These are phyloP conservation scores for Arrhopalites spinosus DNA, from an alignment of 2,888 invertebrate species.

Conservation along the genomic window DNA sequence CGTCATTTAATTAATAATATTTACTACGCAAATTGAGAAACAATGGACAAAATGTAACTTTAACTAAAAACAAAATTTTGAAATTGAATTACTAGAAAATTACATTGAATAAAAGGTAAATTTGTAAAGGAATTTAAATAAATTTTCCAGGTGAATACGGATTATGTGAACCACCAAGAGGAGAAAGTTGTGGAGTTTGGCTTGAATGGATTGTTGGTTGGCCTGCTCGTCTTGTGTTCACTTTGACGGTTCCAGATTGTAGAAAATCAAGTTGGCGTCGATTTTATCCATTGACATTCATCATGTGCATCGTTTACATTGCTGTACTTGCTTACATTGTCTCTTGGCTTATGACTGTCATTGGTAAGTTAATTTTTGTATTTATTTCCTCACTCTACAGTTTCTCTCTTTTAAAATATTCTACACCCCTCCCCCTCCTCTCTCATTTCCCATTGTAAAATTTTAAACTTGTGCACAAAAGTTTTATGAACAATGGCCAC, in stretches of 20 bases:
- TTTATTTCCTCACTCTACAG: too few relatives aligned
- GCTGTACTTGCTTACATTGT: constrained; percentile 79
- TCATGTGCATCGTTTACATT: constrained; percentile 83
- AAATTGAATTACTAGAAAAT: too few relatives aligned
- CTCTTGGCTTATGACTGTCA: constrained; percentile 81
- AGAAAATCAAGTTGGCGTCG: constrained; percentile 62
- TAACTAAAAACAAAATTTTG: too few relatives aligned
- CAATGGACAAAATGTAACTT: too few relatives aligned
- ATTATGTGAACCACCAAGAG: constrained; percentile 49
- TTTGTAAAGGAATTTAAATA: too few relatives aligned
- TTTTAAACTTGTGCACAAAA: too few relatives aligned
- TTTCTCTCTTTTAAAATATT: background rate
- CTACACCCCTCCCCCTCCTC: background rate
- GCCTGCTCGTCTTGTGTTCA: constrained; percentile 74
- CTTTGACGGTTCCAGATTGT: constrained; percentile 78
- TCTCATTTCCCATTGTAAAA: background rate
- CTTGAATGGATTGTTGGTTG: constrained; percentile 72
- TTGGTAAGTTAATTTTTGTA: constrained; percentile 67
- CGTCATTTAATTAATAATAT: too few relatives aligned
- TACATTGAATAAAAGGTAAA: too few relatives aligned
- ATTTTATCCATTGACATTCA: constrained; percentile 72
- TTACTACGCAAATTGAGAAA: too few relatives aligned
- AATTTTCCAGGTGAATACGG: constrained; percentile 51
- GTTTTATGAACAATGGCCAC: too few relatives aligned
- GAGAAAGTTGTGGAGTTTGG: constrained; percentile 42